These are phyloP conservation scores for Villa cingulata DNA, from an alignment of 2,888 invertebrate genomes.

Conservation along the genomic window DNA sequence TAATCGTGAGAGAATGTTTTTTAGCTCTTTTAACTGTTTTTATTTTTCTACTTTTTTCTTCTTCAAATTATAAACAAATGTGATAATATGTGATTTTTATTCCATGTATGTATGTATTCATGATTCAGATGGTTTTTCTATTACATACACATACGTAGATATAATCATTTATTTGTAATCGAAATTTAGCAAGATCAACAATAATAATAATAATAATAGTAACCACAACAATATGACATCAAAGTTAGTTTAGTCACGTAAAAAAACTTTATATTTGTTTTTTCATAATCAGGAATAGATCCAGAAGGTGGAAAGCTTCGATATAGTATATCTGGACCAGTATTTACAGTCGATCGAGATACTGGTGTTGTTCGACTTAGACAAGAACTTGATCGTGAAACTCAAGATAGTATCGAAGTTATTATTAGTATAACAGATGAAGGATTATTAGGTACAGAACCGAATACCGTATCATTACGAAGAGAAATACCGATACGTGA, in stretches of 20 bases:
- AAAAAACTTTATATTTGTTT: conserved; percentile 6
- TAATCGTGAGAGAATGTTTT: background rate
- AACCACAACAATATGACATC: too few species aligned
- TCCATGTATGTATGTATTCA: too few species aligned
- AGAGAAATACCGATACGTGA: conserved; percentile 64
- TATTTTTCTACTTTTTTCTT: too few species aligned
- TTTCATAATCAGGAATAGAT: conserved; percentile 43
- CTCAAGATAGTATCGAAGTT: conserved; percentile 54
- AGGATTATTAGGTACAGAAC: conserved; percentile 52
- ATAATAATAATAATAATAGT: too few species aligned
- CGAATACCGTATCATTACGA: conserved; percentile 64
- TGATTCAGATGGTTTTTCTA: too few species aligned
- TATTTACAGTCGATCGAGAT: conserved; percentile 61
- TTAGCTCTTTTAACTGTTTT: background rate
- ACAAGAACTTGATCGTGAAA: conserved; percentile 56
- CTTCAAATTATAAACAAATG: background rate
- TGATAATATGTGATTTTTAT: background rate
- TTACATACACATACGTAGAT: too few species aligned
- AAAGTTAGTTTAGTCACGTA: background rate
- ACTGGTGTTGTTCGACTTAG: conserved; percentile 63
- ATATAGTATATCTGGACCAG: conserved; percentile 70
- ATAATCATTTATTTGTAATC: too few species aligned
- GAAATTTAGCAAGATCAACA: too few species aligned
- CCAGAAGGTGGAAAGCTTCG: conserved; percentile 59
- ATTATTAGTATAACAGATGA: conserved; percentile 74